These are phyloP conservation scores for Oryzias melastigma DNA, from an alignment of 2,113 vertebrate genomes.

Conservation along the genomic window DNA sequence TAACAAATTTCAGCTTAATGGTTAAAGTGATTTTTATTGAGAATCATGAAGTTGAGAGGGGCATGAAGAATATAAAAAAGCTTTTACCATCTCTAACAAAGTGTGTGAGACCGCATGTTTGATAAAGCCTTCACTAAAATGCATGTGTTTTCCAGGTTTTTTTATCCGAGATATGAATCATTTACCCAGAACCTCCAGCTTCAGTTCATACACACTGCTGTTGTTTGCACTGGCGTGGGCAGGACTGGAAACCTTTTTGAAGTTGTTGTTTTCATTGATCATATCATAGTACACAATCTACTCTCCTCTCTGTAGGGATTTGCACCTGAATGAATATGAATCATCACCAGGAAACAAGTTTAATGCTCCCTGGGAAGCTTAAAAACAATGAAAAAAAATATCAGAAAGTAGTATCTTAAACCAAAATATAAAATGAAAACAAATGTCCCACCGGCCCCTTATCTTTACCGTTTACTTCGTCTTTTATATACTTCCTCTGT, in stretches of 20 bases:
- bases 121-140: background rate
- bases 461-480: no score
- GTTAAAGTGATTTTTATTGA: no score
- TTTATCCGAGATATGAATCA: slow-evolving; percentile 18
- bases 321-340: slow-evolving; percentile 19
- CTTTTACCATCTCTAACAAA: background rate
- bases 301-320: slow-evolving; percentile 7
- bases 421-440: no score
- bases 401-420: no score
- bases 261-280: slow-evolving; percentile 16
- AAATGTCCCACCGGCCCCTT: background rate
- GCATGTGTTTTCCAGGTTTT: slow-evolving; percentile 11
- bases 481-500: background rate
- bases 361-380: background rate
- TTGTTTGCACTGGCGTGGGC: slow-evolving; percentile 19
- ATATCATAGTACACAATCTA: background rate
- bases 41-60: no score
- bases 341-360: background rate
- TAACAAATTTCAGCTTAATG: no score
- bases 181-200: slow-evolving; percentile 12
- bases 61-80: background rate
- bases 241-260: slow-evolving; percentile 32
- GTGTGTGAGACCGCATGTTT: background rate
- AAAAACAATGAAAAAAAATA: no score
- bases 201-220: slow-evolving; percentile 4